Base-by-base conservation (phyloP, 2,797 vertebrate genomes). In the Acanthornis magna region DNA sequence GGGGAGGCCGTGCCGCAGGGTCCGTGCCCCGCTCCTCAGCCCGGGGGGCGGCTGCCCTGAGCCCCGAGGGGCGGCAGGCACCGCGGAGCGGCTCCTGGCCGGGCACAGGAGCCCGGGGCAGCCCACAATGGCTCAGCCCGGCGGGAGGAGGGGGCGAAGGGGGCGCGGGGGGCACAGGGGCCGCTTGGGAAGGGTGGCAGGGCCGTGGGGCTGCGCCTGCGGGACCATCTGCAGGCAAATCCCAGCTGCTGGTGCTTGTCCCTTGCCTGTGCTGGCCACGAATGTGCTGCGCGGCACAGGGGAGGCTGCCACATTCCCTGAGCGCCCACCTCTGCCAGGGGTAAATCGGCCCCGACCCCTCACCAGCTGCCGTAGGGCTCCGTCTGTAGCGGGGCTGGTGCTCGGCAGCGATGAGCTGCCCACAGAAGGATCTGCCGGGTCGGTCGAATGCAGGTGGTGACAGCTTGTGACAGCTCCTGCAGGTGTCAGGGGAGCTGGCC, bases 41-140 rank as follows among this genome's bases (percentile, higher is more conserved):
- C n/a, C 1, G 0, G 53, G 32, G n/a, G 38, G 36, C 4, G 4
- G 1, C 70, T 0, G 2, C 75, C 5, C 0, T 1, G n/a, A 85
- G n/a, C n/a, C n/a, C n/a, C n/a, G n/a, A n/a, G n/a, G 36, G 36
- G 36, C 36, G 42, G 42, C 43, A 45, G 18, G 43, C 40, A 14
- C 14, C 11, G 40, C 14, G 13, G 40, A 42, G 13, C 40, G 11
- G 45, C 45, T 45, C 45, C 19, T 20, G 45, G n/a, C 76, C 66
- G 10, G 1, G 2, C 16, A 3, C 10, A 4, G 51, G 47, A 4
- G 42, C 42, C 42, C 42, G 16, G 42, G 42, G 42, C 16, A 43
- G 42, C 42, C 42, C 42, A 18, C 42, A 8, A 13, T 43, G 42
- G 42, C 42, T 18, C 42, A 43, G 42, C 42, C 17, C 42, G 42